Evolutionary conservation across 2,797 vertebrate genomes (phyloP).

Genomic region (Tamandua tetradactyla): DNA sequence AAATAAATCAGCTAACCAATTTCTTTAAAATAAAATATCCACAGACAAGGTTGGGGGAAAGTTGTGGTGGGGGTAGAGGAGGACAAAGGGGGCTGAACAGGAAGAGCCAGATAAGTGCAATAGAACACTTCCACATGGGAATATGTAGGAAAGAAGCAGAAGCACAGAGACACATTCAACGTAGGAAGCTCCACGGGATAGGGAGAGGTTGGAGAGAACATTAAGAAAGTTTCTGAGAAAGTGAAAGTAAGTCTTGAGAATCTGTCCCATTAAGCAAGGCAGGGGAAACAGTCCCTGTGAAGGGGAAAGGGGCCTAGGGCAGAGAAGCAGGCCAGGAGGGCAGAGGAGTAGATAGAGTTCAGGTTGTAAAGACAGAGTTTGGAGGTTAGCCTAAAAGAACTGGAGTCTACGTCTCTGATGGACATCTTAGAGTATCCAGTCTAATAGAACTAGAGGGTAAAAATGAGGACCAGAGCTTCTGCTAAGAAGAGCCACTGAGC

Average conservation of each 20-base stretch:
- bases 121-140: not conserved
- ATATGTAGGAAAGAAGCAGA: not conserved
- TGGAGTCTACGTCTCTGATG: not conserved
- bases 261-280: not conserved
- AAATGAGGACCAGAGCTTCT: not conserved
- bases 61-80: not conserved
- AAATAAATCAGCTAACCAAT: not conserved
- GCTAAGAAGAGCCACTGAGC: not conserved
- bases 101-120: not conserved
- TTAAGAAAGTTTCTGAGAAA: not conserved
- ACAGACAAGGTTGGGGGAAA: not conserved
- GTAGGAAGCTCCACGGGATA: not conserved
- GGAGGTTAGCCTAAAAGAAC: not conserved
- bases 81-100: not conserved
- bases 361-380: not conserved
- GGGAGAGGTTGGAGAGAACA: not conserved
- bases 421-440: not conserved
- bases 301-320: rapidly evolving
- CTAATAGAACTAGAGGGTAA: not conserved
- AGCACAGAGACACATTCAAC: not conserved
- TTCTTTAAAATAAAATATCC: not conserved
- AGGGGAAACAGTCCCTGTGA: not conserved
- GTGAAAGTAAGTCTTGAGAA: not conserved
- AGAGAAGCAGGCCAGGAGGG: not conserved
- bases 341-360: not conserved